Evolutionary conservation across 2,888 invertebrate genomes (phyloP), one percentile per base, ranked within the genome.

Genomic region (Ormyrus pomaceus): DNA sequence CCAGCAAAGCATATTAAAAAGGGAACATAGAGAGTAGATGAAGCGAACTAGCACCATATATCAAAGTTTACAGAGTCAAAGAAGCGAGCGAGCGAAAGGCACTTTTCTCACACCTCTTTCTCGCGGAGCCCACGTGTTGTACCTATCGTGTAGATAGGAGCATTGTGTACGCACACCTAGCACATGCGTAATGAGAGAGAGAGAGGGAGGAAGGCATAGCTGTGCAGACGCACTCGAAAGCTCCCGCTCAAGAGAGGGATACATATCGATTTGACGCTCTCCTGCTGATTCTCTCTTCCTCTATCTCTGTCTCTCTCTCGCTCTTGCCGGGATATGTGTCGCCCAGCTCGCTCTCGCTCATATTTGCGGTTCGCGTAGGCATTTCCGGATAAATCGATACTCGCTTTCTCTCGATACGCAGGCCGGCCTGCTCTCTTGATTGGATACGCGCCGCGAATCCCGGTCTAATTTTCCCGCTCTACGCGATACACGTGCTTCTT

Each of bases 371-470:
- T 69, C 56, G 50, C 73, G 9, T 55, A 61, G 70, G 64, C 77
- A 77, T 46, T 71, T 77, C 71, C 65, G 61, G 68, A 74, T 73
- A 73, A 74, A 74, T 73, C 79, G 73, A 74, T 79, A 73, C 56
- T 5, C n/a, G 45, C 66, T 34, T 66, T 46, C 64, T 48, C 50
- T 69, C 56, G 34, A 34, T 34, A 34, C 34, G 34, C 34, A 34
- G 34, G 34, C 34, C 34, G 34, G 34, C 0, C 34, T 4, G 34
- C 34, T 7, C 46, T 10, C 50, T 13, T 5, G n/a, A 64, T 61
- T 73, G 55, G 46, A 55, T n/a, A 45, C 34, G 62, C 61, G 53
- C 10, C 56, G 56, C 11, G 64, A 46, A 64, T 64, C 46, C 65
- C 19, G 9, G 62, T 9, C 62, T 48, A 50, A 65, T 65, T 65